Percentiles rank a stretch among this genome's conserved stretches.
These are phyloP conservation scores for Calidris pugnax DNA, from an alignment of 2,113 vertebrate species.

Conservation along the genomic window DNA sequence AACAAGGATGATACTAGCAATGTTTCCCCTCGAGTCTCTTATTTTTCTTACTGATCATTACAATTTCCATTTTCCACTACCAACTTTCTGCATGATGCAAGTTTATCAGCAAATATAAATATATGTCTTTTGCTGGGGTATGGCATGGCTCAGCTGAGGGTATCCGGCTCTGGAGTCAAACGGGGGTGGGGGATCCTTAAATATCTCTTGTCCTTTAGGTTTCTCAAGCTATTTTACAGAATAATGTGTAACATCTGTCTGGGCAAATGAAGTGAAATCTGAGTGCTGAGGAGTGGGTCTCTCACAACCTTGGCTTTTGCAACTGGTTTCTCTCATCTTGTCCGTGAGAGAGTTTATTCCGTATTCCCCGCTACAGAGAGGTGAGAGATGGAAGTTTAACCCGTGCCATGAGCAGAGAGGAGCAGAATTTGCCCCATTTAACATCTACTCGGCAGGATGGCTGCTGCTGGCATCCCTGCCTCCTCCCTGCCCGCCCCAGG, in stretches of 20 bases:
- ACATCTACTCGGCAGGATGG: background rate
- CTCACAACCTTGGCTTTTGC: background rate
- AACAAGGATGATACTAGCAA: conserved; percentile 57
- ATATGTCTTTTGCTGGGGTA: background rate
- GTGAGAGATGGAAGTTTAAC: background rate
- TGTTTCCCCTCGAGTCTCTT: conserved; percentile 12
- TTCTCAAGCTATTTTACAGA: background rate
- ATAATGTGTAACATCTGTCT: background rate
- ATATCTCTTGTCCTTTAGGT: background rate
- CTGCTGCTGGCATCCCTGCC: background rate
- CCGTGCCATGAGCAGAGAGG: background rate
- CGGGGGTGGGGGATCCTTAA: background rate
- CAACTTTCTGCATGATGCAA: conserved; percentile 69
- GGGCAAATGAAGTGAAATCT: background rate
- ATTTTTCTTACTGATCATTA: conserved; percentile 28
- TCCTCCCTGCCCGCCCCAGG: fast-evolving
- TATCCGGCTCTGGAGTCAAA: background rate
- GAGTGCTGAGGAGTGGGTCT: background rate
- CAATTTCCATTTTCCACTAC: conserved; percentile 47
- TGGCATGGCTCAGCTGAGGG: conserved; percentile 46
- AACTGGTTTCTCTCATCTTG: background rate
- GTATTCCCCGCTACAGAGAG: background rate
- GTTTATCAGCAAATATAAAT: background rate
- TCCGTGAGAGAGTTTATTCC: background rate
- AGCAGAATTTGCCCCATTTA: background rate